Evolutionary conservation across 2,797 vertebrate genomes (phyloP).

Genomic region (Danio jaintianensis): DNA sequence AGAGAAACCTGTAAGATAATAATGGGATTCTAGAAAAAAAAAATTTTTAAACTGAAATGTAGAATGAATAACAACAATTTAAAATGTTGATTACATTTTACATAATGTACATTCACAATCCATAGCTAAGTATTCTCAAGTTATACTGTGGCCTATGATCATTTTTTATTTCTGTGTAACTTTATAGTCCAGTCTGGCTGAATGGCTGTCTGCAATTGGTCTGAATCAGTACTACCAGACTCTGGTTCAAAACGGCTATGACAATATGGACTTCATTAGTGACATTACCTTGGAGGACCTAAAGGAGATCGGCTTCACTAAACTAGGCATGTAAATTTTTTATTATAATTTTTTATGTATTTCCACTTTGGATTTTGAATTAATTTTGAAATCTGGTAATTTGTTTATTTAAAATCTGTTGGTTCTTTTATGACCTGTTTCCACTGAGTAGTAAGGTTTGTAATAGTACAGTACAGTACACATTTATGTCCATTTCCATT

Average conservation of each 20-base stretch:
- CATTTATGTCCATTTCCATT: too few species aligned
- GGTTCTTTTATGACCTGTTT: too few species aligned
- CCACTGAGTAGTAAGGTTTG: too few species aligned
- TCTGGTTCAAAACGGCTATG: conserved; percentile 95
- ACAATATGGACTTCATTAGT: conserved; percentile 97
- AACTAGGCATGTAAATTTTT: conserved; percentile 85
- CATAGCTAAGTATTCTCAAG: not conserved
- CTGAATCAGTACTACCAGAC: conserved; percentile 97
- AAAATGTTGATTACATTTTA: too few species aligned
- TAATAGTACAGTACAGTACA: too few species aligned
- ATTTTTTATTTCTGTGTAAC: conserved; percentile 36
- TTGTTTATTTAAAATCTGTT: too few species aligned
- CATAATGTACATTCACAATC: too few species aligned
- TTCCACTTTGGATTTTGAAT: not conserved
- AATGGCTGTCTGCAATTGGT: conserved; percentile 95
- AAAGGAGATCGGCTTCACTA: conserved; percentile 97
- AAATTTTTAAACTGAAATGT: not conserved
- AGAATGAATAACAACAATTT: too few species aligned
- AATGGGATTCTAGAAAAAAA: too few species aligned
- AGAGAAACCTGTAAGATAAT: conserved; percentile 90
- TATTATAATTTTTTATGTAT: not conserved
- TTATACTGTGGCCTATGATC: not conserved
- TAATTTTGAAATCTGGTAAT: too few species aligned
- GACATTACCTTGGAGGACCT: conserved; percentile 97
- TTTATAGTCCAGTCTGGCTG: conserved; percentile 88